Evolutionary conservation across 30 jellyfish, hydroid and myxozoan species (phyloP).

Genomic region (Catostylus mosaicus): DNA sequence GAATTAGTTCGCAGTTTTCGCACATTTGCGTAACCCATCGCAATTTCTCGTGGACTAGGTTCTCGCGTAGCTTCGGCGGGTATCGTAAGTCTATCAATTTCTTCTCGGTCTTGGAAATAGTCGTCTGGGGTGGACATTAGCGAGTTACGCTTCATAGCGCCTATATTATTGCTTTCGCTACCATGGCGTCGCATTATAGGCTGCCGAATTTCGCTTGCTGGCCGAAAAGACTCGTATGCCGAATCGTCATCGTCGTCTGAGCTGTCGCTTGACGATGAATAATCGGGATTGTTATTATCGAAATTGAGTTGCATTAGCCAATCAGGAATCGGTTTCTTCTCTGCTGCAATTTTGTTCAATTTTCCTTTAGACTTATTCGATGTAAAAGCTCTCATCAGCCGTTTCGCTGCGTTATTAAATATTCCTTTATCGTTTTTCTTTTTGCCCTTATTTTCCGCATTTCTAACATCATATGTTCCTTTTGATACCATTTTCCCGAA

Average conservation of each 20-base stretch:
- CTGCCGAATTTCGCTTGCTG: constrained; percentile 20
- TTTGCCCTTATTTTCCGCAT: constrained; percentile 24
- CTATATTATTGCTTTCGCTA: constrained; percentile 14
- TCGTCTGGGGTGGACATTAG: constrained; percentile 1
- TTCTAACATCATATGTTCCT: constrained; percentile 56
- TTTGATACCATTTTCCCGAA: constrained; percentile 18
- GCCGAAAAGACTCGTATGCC: constrained; percentile 22
- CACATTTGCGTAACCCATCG: constrained; percentile 74
- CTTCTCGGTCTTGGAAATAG: background rate
- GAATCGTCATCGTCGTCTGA: constrained; percentile 67
- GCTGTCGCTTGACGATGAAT: constrained; percentile 59
- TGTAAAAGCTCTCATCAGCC: constrained; percentile 38
- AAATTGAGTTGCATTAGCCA: constrained; percentile 48
- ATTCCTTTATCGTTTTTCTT: constrained; percentile 47
- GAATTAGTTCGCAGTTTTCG: constrained; percentile 62
- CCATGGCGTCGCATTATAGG: background rate
- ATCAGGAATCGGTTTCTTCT: constrained; percentile 23
- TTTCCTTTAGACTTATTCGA: constrained; percentile 25
- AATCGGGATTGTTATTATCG: constrained; percentile 28
- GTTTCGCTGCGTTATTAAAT: constrained; percentile 45
- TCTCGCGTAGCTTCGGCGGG: background rate
- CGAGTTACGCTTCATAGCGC: background rate
- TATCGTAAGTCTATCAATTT: background rate
- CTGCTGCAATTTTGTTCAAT: background rate
- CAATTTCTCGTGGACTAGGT: constrained; percentile 9